phyloP scores from a whole-genome alignment of 2,797 vertebrate species.

The Poecilia velifera region DNA sequence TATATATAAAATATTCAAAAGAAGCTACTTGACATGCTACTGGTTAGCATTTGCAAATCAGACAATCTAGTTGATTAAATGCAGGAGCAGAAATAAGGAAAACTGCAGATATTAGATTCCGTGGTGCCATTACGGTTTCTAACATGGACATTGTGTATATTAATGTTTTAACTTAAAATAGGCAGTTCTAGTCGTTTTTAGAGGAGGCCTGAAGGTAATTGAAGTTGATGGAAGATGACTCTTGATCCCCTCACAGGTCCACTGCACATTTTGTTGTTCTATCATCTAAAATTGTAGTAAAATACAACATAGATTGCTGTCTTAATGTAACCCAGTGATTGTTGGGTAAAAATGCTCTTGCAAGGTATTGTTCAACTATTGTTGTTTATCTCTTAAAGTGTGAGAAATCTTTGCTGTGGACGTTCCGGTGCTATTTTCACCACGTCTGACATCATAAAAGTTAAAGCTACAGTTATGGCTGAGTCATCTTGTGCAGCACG shows the following conservation, averaged over 20 bases:
- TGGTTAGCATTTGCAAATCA: not conserved
- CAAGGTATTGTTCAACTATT: not conserved
- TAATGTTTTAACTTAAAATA: not conserved
- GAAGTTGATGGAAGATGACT: not conserved
- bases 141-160: not conserved
- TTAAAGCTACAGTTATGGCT: constrained; percentile 58
- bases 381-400: constrained; percentile 35
- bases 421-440: constrained; percentile 42
- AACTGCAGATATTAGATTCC: not conserved
- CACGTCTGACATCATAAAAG: constrained; percentile 53
- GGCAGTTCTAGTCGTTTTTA: not conserved
- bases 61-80: not conserved
- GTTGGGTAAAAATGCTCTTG: not conserved
- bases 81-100: not conserved
- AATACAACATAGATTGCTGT: not conserved
- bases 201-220: not conserved
- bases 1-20: not conserved
- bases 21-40: not conserved
- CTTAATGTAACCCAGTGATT: not conserved
- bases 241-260: not conserved
- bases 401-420: constrained; percentile 24
- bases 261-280: not conserved
- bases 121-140: not conserved
- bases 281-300: not conserved
- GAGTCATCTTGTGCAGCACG: constrained; percentile 49